Percentiles rank a stretch among this genome's conserved stretches.
Evolutionary conservation across 2,797 vertebrate genomes (phyloP).

Genomic region (Rallus crepitans): DNA sequence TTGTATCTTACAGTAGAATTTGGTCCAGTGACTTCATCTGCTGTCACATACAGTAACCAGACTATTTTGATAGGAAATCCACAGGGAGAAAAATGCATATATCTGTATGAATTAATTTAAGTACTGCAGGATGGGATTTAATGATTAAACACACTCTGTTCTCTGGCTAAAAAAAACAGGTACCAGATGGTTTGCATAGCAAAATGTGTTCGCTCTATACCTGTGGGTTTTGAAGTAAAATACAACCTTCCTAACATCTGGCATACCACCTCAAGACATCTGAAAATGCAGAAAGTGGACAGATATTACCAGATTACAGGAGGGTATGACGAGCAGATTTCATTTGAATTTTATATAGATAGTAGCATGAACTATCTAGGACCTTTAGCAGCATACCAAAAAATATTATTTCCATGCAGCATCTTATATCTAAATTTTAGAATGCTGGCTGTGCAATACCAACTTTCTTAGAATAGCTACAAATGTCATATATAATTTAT

Average conservation of each 20-base stretch:
- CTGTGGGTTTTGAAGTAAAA: conserved; percentile 46
- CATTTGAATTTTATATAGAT: not conserved
- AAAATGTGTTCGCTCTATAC: conserved; percentile 25
- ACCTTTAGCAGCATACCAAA: not conserved
- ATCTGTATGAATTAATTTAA: conserved; percentile 48
- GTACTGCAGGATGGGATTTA: not conserved
- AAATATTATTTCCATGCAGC: not conserved
- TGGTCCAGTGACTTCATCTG: not conserved
- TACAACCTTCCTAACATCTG: conserved; percentile 48
- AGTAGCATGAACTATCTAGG: not conserved
- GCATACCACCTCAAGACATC: conserved; percentile 20
- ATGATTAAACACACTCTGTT: conserved; percentile 8
- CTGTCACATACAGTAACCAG: not conserved
- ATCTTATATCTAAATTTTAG: conserved; percentile 41
- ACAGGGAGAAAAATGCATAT: not conserved
- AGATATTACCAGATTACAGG: not conserved
- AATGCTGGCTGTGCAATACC: conserved; percentile 49
- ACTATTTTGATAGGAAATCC: not conserved
- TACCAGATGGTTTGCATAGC: conserved; percentile 24
- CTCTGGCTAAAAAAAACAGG: conserved; percentile 20
- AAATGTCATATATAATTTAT: conserved; percentile 75
- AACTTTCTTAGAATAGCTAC: conserved; percentile 62
- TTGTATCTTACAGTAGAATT: not conserved
- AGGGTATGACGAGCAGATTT: not conserved
- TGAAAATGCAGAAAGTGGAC: not conserved